These are phyloP conservation scores for Phylloscopus whistleri DNA, from an alignment of 2,113 vertebrate species.

Conservation along the genomic window DNA sequence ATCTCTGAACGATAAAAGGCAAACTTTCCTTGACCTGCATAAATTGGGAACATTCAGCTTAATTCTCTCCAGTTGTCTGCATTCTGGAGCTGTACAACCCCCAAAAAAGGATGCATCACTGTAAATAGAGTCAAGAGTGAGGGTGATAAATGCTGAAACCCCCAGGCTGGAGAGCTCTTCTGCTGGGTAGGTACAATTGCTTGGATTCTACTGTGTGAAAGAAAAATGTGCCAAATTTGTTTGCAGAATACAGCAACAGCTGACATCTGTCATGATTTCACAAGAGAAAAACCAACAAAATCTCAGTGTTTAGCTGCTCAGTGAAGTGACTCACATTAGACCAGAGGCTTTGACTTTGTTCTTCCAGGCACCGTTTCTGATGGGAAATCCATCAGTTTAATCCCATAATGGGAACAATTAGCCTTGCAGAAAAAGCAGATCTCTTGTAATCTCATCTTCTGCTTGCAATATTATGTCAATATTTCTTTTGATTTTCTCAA, in stretches of 20 bases:
- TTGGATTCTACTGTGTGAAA: neutral
- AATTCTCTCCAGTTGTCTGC: slow-evolving; percentile 41
- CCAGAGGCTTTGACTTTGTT: slow-evolving; percentile 16
- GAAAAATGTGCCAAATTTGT: neutral
- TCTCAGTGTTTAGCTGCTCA: neutral
- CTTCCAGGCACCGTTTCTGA: slow-evolving; percentile 12
- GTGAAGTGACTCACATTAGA: neutral
- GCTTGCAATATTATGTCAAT: neutral
- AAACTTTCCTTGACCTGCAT: slow-evolving; percentile 57
- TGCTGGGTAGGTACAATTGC: neutral
- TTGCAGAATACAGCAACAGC: neutral
- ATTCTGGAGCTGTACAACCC: neutral
- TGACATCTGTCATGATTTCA: slow-evolving; percentile 17
- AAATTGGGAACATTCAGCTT: slow-evolving; percentile 24
- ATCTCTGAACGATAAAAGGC: slow-evolving; percentile 16
- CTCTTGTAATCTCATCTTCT: slow-evolving; percentile 1
- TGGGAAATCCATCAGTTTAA: slow-evolving; percentile 52
- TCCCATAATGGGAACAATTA: slow-evolving; percentile 58
- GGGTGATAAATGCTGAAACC: neutral
- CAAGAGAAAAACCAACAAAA: neutral
- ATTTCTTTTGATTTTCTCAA: neutral
- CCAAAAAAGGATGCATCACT: slow-evolving; percentile 24
- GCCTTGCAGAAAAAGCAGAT: slow-evolving; percentile 11
- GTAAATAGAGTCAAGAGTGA: neutral
- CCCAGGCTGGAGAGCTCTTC: neutral